phyloP scores from a whole-genome alignment of 2,797 vertebrate species.

The Lepidocolaptes lacrymiger region DNA sequence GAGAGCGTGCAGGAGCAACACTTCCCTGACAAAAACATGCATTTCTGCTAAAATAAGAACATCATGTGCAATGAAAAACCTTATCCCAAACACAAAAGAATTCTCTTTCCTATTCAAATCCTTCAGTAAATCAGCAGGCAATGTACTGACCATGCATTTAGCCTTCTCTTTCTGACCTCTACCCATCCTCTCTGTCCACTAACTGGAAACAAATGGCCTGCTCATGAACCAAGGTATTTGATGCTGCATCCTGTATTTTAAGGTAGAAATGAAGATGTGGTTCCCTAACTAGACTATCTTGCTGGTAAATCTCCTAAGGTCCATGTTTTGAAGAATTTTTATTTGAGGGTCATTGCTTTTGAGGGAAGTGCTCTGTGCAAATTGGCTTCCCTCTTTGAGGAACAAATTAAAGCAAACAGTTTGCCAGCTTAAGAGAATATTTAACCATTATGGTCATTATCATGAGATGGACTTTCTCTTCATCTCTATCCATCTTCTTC shows the following conservation, averaged over 20 bases:
- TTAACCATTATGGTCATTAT: neutral
- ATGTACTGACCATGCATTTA: accelerated
- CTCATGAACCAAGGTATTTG: neutral
- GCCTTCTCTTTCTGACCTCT: neutral
- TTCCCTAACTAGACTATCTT: neutral
- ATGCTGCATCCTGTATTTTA: neutral
- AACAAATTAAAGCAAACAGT: neutral
- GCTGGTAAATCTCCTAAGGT: neutral
- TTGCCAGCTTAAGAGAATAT: neutral
- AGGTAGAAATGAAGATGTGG: neutral
- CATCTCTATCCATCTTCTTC: neutral
- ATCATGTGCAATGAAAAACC: neutral
- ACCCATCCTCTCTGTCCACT: neutral
- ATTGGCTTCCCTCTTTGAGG: neutral
- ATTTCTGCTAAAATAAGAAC: neutral
- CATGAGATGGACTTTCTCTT: neutral
- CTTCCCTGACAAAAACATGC: neutral
- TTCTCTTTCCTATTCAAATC: neutral
- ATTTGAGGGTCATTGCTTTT: neutral
- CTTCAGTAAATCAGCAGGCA: neutral
- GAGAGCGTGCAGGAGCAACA: neutral
- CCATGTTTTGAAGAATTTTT: neutral
- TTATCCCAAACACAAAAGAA: neutral
- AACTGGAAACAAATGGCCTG: neutral
- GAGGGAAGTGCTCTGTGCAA: neutral